A percentile compares a stretch with the other conserved stretches of the same genome.
Conservation (phyloP, 2,113 vertebrate genomes). For the Elachura formosa region DNA sequence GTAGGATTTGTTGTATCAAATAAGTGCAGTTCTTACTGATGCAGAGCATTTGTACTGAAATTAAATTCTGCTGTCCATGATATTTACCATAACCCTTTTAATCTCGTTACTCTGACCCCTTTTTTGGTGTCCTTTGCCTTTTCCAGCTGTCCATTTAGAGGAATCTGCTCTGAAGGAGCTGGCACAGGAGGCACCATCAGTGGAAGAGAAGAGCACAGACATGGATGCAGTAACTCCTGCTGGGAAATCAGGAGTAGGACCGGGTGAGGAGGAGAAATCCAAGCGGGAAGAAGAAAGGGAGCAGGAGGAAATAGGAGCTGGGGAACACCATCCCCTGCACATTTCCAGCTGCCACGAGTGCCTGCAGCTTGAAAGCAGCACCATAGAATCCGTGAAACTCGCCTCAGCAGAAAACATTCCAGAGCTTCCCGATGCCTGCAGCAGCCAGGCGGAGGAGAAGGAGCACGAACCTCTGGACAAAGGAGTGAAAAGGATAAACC, state of each 20-base stretch:
- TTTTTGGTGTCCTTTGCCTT: not conserved
- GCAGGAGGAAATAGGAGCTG: not conserved
- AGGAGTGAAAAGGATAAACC: slow-evolving; percentile 15
- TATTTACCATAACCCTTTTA: not conserved
- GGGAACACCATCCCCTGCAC: slow-evolving; percentile 77
- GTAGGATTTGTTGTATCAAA: not conserved
- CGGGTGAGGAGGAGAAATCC: not conserved
- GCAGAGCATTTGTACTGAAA: not conserved
- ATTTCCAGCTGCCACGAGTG: slow-evolving; percentile 91
- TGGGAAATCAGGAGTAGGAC: not conserved
- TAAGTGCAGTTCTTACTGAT: not conserved
- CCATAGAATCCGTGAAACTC: slow-evolving; percentile 87
- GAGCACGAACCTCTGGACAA: not conserved
- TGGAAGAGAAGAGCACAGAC: not conserved
- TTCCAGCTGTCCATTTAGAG: slow-evolving; percentile 80
- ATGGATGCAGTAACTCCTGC: not conserved
- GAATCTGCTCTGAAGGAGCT: slow-evolving; percentile 71
- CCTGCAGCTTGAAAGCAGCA: slow-evolving; percentile 88
- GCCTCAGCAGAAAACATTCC: slow-evolving; percentile 88
- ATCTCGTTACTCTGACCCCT: not conserved
- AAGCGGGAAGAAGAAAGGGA: not conserved
- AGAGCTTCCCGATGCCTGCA: slow-evolving; percentile 75
- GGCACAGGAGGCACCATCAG: not conserved
- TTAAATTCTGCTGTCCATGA: not conserved
- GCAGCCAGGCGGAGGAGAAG: not conserved